Base-by-base conservation (phyloP, 2,888 invertebrate genomes). In the Candidula unifasciata region DNA sequence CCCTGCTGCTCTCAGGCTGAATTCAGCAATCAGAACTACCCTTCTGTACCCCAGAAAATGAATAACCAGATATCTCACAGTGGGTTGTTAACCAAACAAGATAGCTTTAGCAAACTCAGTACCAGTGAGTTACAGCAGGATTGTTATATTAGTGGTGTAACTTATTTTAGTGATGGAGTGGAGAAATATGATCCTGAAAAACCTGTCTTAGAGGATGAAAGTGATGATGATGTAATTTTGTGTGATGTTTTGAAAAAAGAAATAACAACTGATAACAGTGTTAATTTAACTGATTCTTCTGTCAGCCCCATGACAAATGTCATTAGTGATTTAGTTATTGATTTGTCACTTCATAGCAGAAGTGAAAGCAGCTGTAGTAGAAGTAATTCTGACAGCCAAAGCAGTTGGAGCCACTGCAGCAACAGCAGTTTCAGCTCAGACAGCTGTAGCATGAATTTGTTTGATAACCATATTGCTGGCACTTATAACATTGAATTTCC, bases 301-400 rank as follows among this genome's bases (percentile, higher is more conserved):
- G 52, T 44, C 3, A 44, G 44, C 37, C 37, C 79, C 30, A 44
- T 66, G 18, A 2, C 18, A 27, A 37, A 44, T 27, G 60, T 3
- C 24, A 10, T 16, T 37, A 60, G 33, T 54, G 37, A 37, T 52
- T 69, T 80, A 69, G 80, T 69, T 21, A 80, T 80, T 69, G 80
- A 80, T 35, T 35, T 80, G 69, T 69, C 80, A 27, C 10, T 80
- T 8, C 37, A 30, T 54, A 24, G 69, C 24, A 80, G 69, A 30
- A 81, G 74, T 60, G n/a, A 57, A 8, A 57, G 52, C 33, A 18
- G 24, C 13, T 27, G 1, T 35, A 79, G 64, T 64, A 24, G 35
- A 18, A 79, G 66, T n/a, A 79, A 64, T 35, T 24, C 21, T 30
- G n/a, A n/a, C 44, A 44, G 44, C 13, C 6, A 13, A 10, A 77